Percentiles rank a stretch among this genome's conserved stretches.
phyloP scores from a whole-genome alignment of 2,888 invertebrate species.

The Arenicola marina region DNA sequence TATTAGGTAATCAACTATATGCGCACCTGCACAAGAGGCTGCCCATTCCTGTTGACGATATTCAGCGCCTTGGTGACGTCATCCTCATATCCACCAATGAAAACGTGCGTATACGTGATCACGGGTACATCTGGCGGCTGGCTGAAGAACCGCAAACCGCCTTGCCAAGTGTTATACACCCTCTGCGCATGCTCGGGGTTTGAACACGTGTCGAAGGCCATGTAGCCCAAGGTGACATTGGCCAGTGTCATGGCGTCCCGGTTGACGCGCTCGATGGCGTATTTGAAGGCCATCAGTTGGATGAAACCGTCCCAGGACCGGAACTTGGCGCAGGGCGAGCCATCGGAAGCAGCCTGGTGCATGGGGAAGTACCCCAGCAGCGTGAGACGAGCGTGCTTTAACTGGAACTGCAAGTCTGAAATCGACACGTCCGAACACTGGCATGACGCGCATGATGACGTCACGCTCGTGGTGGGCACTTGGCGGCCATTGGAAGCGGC shows the following conservation, averaged over 20 bases:
- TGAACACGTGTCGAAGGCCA: conserved; percentile 38
- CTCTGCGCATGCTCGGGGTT: conserved; percentile 1
- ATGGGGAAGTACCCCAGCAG: conserved; percentile 18
- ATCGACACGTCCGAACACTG: conserved; percentile 3
- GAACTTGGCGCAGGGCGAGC: conserved; percentile 4
- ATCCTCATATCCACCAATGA: conserved; percentile 12
- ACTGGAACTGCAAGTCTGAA: conserved; percentile 10
- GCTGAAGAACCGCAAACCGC: conserved; percentile 12
- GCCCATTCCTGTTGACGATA: conserved; percentile 4
- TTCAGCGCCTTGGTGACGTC: conserved; percentile 10
- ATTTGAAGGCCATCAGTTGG: conserved; percentile 18
- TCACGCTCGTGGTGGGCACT: background rate
- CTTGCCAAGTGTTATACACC: conserved; percentile 10
- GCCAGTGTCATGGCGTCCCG: conserved; percentile 10
- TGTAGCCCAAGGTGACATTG: conserved; percentile 39
- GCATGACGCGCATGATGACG: conserved; percentile 5
- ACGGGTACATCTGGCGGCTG: conserved; percentile 10
- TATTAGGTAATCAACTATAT: too few species aligned
- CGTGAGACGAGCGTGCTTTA: conserved; percentile 12
- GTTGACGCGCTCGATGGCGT: conserved; percentile 20
- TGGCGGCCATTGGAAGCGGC: too few species aligned
- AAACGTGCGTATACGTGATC: conserved; percentile 14
- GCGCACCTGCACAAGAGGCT: conserved; percentile 15
- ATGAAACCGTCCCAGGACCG: conserved; percentile 9
- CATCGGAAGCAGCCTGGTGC: background rate